Evolutionary conservation across 2,113 vertebrate genomes (phyloP).

Genomic region (Sinocyclocheilus anophthalmus): DNA sequence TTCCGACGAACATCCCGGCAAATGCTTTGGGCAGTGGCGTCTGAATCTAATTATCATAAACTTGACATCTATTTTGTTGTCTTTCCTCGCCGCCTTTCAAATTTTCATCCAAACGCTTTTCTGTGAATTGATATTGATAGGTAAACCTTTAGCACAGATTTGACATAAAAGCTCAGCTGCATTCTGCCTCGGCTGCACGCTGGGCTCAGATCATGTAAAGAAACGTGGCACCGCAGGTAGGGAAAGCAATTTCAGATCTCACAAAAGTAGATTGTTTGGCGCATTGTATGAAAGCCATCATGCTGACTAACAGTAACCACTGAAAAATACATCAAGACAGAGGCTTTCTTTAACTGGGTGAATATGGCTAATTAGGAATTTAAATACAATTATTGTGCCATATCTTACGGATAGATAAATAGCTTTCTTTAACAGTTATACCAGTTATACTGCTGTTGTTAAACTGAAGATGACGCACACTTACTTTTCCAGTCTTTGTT

Average conservation of each 20-base stretch:
- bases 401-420: background rate
- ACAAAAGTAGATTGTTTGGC: slow-evolving; percentile 3
- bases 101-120: slow-evolving; percentile 51
- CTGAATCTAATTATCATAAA: slow-evolving; percentile 20
- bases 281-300: slow-evolving; percentile 21
- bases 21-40: background rate
- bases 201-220: slow-evolving; percentile 35
- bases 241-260: slow-evolving; percentile 20
- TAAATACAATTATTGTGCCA: background rate
- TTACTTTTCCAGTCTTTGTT: background rate
- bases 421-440: background rate
- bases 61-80: slow-evolving; percentile 31
- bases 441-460: background rate
- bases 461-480: background rate
- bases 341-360: background rate
- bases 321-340: background rate
- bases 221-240: slow-evolving; percentile 31
- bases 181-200: slow-evolving; percentile 42
- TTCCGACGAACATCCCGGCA: background rate
- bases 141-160: slow-evolving; percentile 41
- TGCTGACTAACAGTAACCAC: background rate
- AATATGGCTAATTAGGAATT: background rate
- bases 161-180: slow-evolving; percentile 47
- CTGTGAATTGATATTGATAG: slow-evolving; percentile 36
- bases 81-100: slow-evolving; percentile 26